Evolutionary conservation across 2,797 vertebrate genomes (phyloP).

Genomic region (Todus mexicanus): DNA sequence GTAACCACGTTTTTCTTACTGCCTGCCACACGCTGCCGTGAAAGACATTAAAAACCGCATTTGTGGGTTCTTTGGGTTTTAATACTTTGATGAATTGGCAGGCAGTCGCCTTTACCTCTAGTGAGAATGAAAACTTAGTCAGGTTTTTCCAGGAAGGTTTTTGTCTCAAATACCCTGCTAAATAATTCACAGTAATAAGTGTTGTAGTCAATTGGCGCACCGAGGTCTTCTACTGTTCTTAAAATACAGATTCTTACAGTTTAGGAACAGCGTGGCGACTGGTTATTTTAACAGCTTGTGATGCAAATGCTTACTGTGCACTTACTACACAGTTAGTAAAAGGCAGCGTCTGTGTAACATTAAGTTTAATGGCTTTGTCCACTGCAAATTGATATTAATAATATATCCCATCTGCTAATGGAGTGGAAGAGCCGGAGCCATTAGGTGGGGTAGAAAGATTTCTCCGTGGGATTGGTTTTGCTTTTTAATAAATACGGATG

Average conservation of each 20-base stretch:
- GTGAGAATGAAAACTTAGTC: not conserved
- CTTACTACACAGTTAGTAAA: not conserved
- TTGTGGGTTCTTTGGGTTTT: not conserved
- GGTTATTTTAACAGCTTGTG: not conserved
- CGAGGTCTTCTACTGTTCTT: not conserved
- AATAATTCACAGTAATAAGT: not conserved
- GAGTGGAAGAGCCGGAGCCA: not conserved
- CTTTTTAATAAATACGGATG: not conserved
- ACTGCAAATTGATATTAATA: not conserved
- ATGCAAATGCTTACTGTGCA: not conserved
- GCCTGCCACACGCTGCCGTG: not conserved
- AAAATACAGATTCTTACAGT: not conserved
- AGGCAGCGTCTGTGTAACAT: not conserved
- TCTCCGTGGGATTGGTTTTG: not conserved
- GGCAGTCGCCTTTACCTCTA: not conserved
- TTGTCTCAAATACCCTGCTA: not conserved
- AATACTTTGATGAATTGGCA: not conserved
- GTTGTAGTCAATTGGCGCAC: not conserved
- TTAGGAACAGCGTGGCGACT: not conserved
- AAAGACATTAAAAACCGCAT: not conserved
- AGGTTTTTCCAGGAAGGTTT: not conserved
- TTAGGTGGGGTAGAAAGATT: not conserved
- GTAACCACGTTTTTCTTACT: slow-evolving; percentile 13
- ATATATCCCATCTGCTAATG: not conserved
- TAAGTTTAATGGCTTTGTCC: not conserved